Percentiles rank a stretch among this genome's conserved stretches.
Conservation (phyloP, 2,797 vertebrate species). For the Hyperoplus immaculatus region DNA sequence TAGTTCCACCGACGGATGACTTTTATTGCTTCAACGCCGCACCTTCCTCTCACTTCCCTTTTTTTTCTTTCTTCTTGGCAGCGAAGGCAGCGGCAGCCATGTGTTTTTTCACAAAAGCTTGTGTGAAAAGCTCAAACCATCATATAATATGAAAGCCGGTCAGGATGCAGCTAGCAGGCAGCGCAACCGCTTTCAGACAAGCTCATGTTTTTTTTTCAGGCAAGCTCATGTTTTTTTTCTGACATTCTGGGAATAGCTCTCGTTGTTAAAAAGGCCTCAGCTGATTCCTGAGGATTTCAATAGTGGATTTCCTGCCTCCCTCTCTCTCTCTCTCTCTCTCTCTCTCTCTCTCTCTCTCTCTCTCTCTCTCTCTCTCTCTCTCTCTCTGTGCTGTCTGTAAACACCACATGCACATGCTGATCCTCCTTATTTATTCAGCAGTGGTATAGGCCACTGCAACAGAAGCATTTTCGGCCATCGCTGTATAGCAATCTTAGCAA, state of each 20-base stretch:
- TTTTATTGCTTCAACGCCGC: conserved; percentile 47
- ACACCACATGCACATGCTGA: conserved; percentile 42
- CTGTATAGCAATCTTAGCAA: conserved; percentile 13
- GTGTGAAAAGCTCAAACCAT: conserved; percentile 41
- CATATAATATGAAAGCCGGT: conserved; percentile 52
- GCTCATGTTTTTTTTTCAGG: conserved; percentile 50
- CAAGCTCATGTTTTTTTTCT: conserved; percentile 45
- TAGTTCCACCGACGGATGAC: conserved; percentile 27
- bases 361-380: conserved; percentile 21
- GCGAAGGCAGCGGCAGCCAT: conserved; percentile 27
- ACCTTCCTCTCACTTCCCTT: conserved; percentile 64
- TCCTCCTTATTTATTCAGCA: conserved; percentile 50
- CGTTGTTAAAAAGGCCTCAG: conserved; percentile 32
- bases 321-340: conserved; percentile 16
- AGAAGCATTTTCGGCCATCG: conserved; percentile 6
- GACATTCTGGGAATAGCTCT: conserved; percentile 52
- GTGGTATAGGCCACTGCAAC: conserved; percentile 11
- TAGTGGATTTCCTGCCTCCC: conserved; percentile 50
- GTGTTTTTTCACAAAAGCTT: conserved; percentile 40
- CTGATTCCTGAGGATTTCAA: conserved; percentile 41
- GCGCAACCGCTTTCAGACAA: conserved; percentile 47
- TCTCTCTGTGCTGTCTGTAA: conserved; percentile 39
- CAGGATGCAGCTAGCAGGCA: conserved; percentile 69
- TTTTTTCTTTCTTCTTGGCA: conserved; percentile 13
- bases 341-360: conserved; percentile 21